Conservation (phyloP, 1,140 invertebrate species). For the Teleopsis dalmanni region DNA sequence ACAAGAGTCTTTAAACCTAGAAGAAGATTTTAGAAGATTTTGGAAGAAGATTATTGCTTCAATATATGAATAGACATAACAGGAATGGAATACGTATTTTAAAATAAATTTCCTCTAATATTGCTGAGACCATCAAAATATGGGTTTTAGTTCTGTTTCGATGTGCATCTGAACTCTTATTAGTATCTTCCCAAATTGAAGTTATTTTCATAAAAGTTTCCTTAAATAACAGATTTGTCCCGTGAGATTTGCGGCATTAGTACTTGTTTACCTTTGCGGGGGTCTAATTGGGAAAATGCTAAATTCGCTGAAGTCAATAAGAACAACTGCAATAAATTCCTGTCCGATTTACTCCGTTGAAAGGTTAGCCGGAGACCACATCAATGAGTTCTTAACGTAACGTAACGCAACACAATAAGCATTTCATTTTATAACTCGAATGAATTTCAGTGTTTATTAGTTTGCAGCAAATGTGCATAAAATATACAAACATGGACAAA, state of each 20-base stretch:
- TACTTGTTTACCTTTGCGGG: not conserved
- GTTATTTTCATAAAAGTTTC: not conserved
- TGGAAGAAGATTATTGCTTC: too few species aligned
- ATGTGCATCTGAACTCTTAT: not conserved
- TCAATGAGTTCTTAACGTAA: not conserved
- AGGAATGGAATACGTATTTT: not conserved
- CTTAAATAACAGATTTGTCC: not conserved
- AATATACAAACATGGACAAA: too few species aligned
- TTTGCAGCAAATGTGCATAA: not conserved
- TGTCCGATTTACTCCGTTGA: too few species aligned
- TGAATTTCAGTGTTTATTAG: too few species aligned
- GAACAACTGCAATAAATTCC: too few species aligned
- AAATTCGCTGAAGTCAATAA: too few species aligned
- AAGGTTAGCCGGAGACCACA: not conserved
- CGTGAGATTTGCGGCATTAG: too few species aligned
- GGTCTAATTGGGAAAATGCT: slow-evolving; percentile 7
- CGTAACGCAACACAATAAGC: not conserved
- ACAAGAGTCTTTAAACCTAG: too few species aligned
- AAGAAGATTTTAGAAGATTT: too few species aligned
- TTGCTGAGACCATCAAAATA: not conserved
- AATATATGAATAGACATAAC: too few species aligned
- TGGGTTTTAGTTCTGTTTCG: not conserved
- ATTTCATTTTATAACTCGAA: not conserved
- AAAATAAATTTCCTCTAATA: not conserved
- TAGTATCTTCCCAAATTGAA: not conserved